phyloP scores from a whole-genome alignment of 1,140 invertebrate species.

The Zaprionus vittiger region DNA sequence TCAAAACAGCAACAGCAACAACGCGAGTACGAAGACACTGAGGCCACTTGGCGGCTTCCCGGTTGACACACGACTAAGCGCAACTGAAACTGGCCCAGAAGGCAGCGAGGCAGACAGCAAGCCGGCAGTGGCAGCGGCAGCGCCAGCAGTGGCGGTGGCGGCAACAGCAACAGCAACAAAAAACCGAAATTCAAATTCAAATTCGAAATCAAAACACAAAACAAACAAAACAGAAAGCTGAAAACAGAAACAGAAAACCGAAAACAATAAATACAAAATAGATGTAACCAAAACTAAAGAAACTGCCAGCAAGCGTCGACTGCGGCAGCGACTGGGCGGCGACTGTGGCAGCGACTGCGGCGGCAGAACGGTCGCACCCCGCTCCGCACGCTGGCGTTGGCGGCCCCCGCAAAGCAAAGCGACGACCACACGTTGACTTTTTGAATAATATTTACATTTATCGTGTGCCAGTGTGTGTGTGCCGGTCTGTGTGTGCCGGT shows the following conservation, averaged over 20 bases:
- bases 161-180: constrained; percentile 8
- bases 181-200: constrained; percentile 48
- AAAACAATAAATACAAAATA: constrained; percentile 59
- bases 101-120: constrained; percentile 34
- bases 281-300: constrained; percentile 73
- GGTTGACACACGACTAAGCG: constrained; percentile 79
- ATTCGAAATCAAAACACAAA: constrained; percentile 61
- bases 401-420: constrained; percentile 37
- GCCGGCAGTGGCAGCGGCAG: constrained; percentile 13
- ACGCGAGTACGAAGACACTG: constrained; percentile 16
- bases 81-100: constrained; percentile 65
- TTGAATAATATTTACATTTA: constrained; percentile 79
- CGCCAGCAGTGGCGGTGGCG: neutral
- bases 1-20: constrained; percentile 31
- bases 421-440: constrained; percentile 60
- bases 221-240: constrained; percentile 37
- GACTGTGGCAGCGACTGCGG: neutral
- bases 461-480: constrained; percentile 1
- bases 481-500: neutral
- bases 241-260: constrained; percentile 45
- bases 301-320: constrained; percentile 26
- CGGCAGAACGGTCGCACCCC: constrained; percentile 42
- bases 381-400: constrained; percentile 15
- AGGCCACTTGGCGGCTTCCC: constrained; percentile 61
- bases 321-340: neutral